Base-by-base conservation (phyloP, 2,113 vertebrate species). In the Clarias magur region DNA sequence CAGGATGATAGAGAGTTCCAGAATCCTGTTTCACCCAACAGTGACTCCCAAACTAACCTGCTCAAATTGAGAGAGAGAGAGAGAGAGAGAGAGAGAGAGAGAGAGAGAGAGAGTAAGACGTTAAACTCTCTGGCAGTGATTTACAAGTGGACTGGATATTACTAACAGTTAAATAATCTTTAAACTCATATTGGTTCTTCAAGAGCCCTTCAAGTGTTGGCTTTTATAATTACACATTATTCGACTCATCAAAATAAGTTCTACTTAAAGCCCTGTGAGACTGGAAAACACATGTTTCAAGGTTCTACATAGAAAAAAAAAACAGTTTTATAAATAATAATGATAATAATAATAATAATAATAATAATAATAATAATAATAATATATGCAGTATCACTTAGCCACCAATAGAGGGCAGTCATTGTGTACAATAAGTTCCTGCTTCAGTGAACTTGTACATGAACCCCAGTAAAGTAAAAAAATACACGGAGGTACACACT, bases 1-100 rank as follows among this genome's bases (percentile, higher is more conserved):
- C 81, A 82, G 81, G 53, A 82, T 82, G 81, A 82, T 67, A n/a
- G 62, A 67, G 62, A 17, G 62, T 27, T 82, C 62, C 62, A 67
- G 81, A 82, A 67, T 53, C 81, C 25, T 67, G 62, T 82, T 82
- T 82, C 81, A 82, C 62, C 42, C 81, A 82, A 67, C 60, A 82
- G 81, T 82, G 81, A 53, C 81, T 82, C 42, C 1, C 81, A 82
- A 67, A 82, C 81, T 27, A 48, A 82, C 81, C 62, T 82, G 62
- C 25, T 82, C 38, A 27, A 17, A 27, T 4, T n/a, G n/a, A 67
- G 59, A 48, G 25, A 27, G 15, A 82, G 25, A 82, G 9, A 62
- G 79, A 81, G 79, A 81, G 30, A 62, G 57, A 38, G 30, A 38
- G 27, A 80, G 79, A 81, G 79, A 80, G 54, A 59, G 79, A 79